Conservation (phyloP, 2,797 vertebrate genomes). For the Chaetophractus vellerosus region DNA sequence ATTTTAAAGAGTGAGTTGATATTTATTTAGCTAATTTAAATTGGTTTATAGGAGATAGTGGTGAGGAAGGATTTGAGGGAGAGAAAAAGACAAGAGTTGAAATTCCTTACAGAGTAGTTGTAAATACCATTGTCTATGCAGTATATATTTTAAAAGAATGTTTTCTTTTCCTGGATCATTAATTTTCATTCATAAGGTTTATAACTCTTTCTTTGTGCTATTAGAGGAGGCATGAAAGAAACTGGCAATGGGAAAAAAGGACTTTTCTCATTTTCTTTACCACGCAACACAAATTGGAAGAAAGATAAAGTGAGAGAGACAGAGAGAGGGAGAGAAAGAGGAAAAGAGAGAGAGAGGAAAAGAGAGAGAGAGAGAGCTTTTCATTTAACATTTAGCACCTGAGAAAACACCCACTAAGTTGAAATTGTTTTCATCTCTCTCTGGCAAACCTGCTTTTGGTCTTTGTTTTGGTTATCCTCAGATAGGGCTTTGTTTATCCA, state of each 20-base stretch:
- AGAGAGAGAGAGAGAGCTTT: constrained; percentile 72
- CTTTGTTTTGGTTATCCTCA: constrained; percentile 71
- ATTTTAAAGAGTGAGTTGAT: constrained; percentile 37
- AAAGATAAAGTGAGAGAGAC: background rate
- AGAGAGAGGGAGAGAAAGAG: background rate
- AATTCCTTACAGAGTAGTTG: background rate
- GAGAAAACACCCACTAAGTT: constrained; percentile 75
- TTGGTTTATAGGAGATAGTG: background rate
- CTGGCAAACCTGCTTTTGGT: constrained; percentile 66
- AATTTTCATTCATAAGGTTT: constrained; percentile 36
- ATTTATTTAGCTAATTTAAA: constrained; percentile 22
- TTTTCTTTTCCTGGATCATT: background rate
- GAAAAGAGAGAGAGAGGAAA: fast-evolving
- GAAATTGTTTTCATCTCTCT: constrained; percentile 71
- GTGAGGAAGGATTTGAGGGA: background rate
- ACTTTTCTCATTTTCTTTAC: background rate
- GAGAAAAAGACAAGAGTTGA: background rate
- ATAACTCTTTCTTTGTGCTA: constrained; percentile 42
- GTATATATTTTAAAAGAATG: background rate
- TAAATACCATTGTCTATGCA: background rate
- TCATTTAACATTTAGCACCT: constrained; percentile 63
- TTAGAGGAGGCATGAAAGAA: background rate
- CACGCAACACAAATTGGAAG: background rate
- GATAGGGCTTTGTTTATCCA: constrained; percentile 69
- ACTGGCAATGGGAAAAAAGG: background rate